Percentiles rank a stretch among this genome's conserved stretches.
phyloP scores from a whole-genome alignment of 2,888 invertebrate genomes.

The Apotomis capreana region DNA sequence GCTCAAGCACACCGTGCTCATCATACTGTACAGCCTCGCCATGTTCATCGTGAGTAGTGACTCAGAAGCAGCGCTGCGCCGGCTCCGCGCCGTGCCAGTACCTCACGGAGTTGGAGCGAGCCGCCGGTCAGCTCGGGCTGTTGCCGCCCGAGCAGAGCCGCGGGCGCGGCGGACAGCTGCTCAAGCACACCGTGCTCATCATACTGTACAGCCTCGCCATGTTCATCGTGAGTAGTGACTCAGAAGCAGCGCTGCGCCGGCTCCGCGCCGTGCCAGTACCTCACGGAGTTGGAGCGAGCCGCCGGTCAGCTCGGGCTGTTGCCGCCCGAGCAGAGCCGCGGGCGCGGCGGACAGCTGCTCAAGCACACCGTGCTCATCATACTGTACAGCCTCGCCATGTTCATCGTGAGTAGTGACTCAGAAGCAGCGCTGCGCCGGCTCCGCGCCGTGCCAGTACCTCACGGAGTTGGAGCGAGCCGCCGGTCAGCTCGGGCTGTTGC shows the following conservation, averaged over 20 bases:
- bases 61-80: slow-evolving; percentile 50
- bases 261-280: no score
- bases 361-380: slow-evolving; percentile 93
- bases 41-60: no score
- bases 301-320: slow-evolving; percentile 62
- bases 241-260: no score
- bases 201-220: slow-evolving; percentile 87
- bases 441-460: no score
- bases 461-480: slow-evolving; percentile 50
- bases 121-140: slow-evolving; percentile 65
- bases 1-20: no score
- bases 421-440: no score
- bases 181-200: slow-evolving; percentile 92
- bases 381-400: slow-evolving; percentile 85
- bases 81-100: slow-evolving; percentile 54
- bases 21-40: no score
- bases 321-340: no score
- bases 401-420: no score
- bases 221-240: no score
- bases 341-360: slow-evolving; percentile 85
- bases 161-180: slow-evolving; percentile 83
- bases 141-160: no score
- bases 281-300: slow-evolving; percentile 40
- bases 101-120: no score
- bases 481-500: slow-evolving; percentile 56